Conservation (phyloP, 1,140 invertebrate genomes). For the Batillaria attramentaria region DNA sequence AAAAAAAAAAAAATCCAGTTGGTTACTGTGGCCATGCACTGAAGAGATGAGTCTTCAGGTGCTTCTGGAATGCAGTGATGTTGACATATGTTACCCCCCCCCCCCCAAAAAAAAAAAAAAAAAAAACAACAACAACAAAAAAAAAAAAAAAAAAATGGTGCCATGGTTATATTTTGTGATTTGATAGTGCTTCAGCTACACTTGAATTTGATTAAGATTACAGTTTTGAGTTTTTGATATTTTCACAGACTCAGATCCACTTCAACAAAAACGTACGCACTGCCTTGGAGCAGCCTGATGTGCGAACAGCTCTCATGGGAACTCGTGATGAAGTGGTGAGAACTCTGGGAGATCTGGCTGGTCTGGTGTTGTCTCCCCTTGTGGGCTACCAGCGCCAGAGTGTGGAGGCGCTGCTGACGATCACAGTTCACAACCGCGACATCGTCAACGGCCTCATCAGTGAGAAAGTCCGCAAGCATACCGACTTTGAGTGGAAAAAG, state of each 20-base stretch:
- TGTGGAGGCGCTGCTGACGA: slow-evolving; percentile 86
- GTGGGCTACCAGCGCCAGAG: slow-evolving; percentile 63
- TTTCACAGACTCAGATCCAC: slow-evolving; percentile 67
- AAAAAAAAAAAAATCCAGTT: too few relatives aligned
- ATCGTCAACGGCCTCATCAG: slow-evolving; percentile 82
- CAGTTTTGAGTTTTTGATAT: slow-evolving; percentile 13
- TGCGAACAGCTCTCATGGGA: slow-evolving; percentile 45
- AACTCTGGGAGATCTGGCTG: slow-evolving; percentile 60
- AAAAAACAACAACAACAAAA: too few relatives aligned
- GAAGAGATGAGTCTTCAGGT: too few relatives aligned
- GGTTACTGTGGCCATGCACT: too few relatives aligned
- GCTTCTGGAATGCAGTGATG: too few relatives aligned
- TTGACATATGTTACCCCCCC: too few relatives aligned
- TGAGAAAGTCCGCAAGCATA: slow-evolving; percentile 68
- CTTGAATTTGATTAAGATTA: too few relatives aligned
- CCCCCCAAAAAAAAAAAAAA: too few relatives aligned
- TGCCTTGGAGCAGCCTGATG: slow-evolving; percentile 55
- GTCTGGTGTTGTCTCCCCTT: slow-evolving; percentile 62
- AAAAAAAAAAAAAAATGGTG: too few relatives aligned
- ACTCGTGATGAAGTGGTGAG: slow-evolving; percentile 59
- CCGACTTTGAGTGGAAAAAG: slow-evolving; percentile 72
- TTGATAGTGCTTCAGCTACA: too few relatives aligned
- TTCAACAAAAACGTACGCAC: slow-evolving; percentile 68
- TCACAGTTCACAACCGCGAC: slow-evolving; percentile 90
- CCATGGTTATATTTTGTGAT: too few relatives aligned